Evolutionary conservation across 2,797 vertebrate genomes (phyloP), one percentile per base, ranked within the genome.

Genomic region (Hozukius guyotensis): DNA sequence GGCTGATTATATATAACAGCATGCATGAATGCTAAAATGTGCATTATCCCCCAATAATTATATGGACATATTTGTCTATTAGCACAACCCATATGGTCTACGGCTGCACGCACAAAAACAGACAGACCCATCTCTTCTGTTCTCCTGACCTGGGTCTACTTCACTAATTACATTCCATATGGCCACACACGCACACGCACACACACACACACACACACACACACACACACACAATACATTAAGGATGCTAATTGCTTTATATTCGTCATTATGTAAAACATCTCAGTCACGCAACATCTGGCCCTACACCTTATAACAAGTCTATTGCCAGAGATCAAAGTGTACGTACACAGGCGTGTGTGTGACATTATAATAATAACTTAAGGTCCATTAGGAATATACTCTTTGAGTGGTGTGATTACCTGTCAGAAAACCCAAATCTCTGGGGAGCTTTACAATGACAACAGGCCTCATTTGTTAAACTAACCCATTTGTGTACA

Each of bases 151-250:
- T 76, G 49, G 29, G 53, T 67, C 79, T 75, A 77, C 49, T 75
- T 38, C 20, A 56, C 57, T 77, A 87, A 85, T 87, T 86, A 77
- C 4, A n/a, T 60, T 65, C 80, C 82, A 89, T 87, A 87, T 87
- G 86, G 80, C 29, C 46, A 57, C 42, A 71, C 31, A 72, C 25
- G 72, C 24, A 81, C 64, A 66, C 27, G 14, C 32, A 32, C 25
- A 60, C 6, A 29, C 22, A 31, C 10, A 2, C 34, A 34, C 27
- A 29, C 63, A 29, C 75, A n/a, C 60, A 65, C 65, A 10, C 76
- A 57, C 60, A 55, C 72, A 6, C 25, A 36, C 34, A 36, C 34
- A 38, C 1, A 42, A 4, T 14, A 74, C 18, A 59, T 56, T 65
- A 27, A 67, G 13, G 10, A 82, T 34, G 42, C 49, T 42, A 62